phyloP scores from a whole-genome alignment of 2,888 invertebrate species.

The Tipula vernalis region DNA sequence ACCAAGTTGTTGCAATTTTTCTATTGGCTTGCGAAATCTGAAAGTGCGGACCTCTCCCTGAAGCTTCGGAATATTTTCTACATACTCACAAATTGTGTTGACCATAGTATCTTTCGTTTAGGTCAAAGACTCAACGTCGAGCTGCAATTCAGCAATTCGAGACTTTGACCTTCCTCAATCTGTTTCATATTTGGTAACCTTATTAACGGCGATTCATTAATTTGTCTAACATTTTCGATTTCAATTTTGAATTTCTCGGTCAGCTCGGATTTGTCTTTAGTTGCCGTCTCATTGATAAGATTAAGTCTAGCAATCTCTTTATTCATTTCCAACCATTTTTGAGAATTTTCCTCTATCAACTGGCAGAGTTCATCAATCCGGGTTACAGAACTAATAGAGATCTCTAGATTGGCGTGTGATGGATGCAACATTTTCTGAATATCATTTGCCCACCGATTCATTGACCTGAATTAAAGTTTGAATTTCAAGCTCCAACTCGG shows the following conservation, averaged over 20 bases:
- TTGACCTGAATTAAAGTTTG: neutral
- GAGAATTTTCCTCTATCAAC: neutral
- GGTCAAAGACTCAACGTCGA: neutral
- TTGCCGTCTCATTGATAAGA: neutral
- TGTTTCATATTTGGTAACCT: too few species aligned
- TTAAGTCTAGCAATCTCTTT: neutral
- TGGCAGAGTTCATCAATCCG: slow-evolving; percentile 11
- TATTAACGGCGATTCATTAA: too few species aligned
- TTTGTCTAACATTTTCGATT: too few species aligned
- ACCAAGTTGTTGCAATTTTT: neutral
- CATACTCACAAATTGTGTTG: neutral
- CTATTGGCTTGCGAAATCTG: neutral
- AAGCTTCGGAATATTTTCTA: neutral
- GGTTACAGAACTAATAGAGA: neutral
- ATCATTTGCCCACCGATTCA: slow-evolving; percentile 17
- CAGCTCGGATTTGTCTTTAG: neutral
- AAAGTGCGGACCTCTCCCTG: neutral
- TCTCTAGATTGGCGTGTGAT: slow-evolving; percentile 17
- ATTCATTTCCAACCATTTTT: neutral
- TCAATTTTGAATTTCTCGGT: too few species aligned
- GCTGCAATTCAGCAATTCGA: neutral
- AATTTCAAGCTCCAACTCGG: slow-evolving; percentile 4
- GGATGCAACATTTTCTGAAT: slow-evolving; percentile 16
- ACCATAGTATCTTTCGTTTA: neutral
- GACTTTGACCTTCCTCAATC: neutral